Percentiles rank a stretch among this genome's conserved stretches.
phyloP scores from a whole-genome alignment of 2,888 invertebrate species.

The Hirtodrosophila trivittata region DNA sequence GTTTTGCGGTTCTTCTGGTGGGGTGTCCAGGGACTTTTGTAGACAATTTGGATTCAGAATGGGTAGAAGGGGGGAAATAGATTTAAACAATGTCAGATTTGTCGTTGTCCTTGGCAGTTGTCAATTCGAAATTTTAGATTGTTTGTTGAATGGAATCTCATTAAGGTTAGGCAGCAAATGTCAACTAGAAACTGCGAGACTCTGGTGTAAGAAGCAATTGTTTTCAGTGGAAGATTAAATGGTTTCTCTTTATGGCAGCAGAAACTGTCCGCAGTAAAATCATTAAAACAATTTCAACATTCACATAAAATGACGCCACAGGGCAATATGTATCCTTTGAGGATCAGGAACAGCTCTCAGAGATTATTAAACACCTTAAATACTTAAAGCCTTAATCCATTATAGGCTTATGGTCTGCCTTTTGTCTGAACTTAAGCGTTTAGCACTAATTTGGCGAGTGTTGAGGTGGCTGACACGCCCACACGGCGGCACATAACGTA shows the following conservation, averaged over 20 bases:
- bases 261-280: too few species aligned
- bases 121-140: slow-evolving; percentile 20
- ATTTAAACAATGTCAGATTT: slow-evolving; percentile 33
- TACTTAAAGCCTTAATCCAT: not conserved
- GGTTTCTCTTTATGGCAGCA: slow-evolving; percentile 6
- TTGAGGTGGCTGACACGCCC: slow-evolving; percentile 16
- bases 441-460: slow-evolving; percentile 7
- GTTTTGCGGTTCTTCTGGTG: slow-evolving; percentile 14
- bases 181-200: too few species aligned
- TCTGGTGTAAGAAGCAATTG: slow-evolving; percentile 20
- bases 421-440: not conserved
- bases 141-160: slow-evolving; percentile 43
- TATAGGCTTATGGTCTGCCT: too few species aligned
- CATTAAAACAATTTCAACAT: too few species aligned
- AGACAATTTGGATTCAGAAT: not conserved
- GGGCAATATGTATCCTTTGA: too few species aligned
- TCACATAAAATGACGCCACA: too few species aligned
- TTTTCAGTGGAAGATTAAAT: not conserved
- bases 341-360: too few species aligned
- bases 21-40: not conserved
- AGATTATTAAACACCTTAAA: too few species aligned
- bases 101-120: slow-evolving; percentile 26
- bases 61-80: not conserved
- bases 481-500: not conserved
- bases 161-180: slow-evolving; percentile 24